Evolutionary conservation across 2,797 vertebrate species (phyloP).

Genomic region (Anabacerthia variegaticeps): DNA sequence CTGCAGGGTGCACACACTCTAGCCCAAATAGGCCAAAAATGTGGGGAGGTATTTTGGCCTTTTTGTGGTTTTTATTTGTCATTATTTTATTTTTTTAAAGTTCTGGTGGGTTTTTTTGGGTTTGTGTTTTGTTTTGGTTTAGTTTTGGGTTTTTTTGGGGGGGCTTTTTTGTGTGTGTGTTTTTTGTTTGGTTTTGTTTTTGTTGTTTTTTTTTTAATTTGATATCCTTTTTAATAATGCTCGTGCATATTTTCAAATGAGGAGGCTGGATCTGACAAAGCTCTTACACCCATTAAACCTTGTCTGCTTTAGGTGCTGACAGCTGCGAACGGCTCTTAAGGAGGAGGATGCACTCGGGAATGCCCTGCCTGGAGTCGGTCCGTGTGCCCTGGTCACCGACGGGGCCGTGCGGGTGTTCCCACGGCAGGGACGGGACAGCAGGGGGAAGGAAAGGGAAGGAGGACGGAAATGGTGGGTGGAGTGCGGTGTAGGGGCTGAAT

Average conservation of each 20-base stretch:
- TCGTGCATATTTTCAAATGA: fast-evolving
- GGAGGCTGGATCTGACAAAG: background rate
- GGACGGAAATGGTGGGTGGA: no score
- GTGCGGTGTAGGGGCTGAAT: background rate
- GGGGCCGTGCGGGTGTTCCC: fast-evolving
- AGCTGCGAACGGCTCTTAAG: background rate
- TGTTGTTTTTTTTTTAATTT: background rate
- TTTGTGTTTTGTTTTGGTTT: no score
- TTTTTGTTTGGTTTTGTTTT: background rate
- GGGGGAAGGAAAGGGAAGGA: no score
- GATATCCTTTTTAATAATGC: background rate
- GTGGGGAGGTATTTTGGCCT: fast-evolving
- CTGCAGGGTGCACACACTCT: background rate
- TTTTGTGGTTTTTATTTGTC: background rate
- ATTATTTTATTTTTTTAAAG: background rate
- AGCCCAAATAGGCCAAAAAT: background rate
- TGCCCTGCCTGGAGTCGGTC: fast-evolving
- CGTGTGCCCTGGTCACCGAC: fast-evolving
- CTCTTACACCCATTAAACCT: background rate
- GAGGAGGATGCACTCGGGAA: fast-evolving
- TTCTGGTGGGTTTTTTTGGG: background rate
- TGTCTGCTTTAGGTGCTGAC: background rate
- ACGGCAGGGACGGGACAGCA: fast-evolving
- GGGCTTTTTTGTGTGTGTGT: no score
- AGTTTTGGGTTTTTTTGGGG: no score